A percentile compares a stretch with the other conserved stretches of the same genome.
Evolutionary conservation across 2,113 vertebrate species (phyloP).

Genomic region (Apeltes quadracus): DNA sequence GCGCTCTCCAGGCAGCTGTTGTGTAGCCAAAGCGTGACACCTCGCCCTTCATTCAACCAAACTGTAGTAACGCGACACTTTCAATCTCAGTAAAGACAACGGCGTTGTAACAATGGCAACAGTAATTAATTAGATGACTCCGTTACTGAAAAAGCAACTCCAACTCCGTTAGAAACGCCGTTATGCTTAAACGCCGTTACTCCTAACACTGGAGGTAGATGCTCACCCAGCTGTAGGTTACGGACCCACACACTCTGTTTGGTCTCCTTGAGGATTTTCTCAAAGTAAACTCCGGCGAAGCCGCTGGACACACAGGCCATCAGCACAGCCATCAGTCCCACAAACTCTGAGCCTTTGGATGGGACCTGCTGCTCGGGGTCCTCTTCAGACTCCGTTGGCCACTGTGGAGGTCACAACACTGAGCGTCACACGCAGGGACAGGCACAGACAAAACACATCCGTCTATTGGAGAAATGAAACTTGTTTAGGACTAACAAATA

Average conservation of each 20-base stretch:
- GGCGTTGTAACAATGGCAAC: no score
- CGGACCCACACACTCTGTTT: slow-evolving; percentile 97
- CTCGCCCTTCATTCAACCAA: no score
- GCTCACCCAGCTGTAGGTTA: slow-evolving; percentile 96
- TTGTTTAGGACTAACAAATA: neutral
- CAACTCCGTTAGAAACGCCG: no score
- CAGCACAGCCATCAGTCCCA: slow-evolving; percentile 91
- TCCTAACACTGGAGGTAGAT: no score
- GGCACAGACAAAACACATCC: neutral
- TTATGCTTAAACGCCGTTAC: no score
- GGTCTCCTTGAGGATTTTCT: slow-evolving; percentile 97
- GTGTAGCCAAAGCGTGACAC: no score
- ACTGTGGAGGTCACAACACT: slow-evolving; percentile 77
- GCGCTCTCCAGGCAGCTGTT: no score
- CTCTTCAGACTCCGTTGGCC: slow-evolving; percentile 84
- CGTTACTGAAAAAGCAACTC: no score
- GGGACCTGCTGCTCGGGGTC: slow-evolving; percentile 78
- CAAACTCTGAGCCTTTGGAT: slow-evolving; percentile 86
- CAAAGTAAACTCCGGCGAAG: slow-evolving; percentile 98
- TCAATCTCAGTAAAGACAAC: no score
- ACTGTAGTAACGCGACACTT: no score
- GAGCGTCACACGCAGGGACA: neutral
- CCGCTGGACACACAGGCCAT: slow-evolving; percentile 95
- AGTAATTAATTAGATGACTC: no score
- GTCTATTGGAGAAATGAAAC: no score